Conservation (phyloP, 2,797 vertebrate species). For the Phalloptychus januarius region DNA sequence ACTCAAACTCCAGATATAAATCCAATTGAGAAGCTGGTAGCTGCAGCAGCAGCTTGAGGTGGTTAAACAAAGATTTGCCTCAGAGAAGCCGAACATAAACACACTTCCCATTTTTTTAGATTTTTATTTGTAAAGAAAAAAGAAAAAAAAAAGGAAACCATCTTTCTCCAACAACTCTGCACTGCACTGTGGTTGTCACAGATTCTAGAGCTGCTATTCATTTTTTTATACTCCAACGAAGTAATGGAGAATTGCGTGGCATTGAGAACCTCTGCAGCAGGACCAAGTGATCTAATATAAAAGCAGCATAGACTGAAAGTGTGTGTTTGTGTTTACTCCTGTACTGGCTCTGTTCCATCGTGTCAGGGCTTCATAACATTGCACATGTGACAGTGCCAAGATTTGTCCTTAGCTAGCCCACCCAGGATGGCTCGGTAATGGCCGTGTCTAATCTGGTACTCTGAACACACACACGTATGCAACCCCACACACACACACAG, state of each 20-base stretch:
- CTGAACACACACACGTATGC: not conserved
- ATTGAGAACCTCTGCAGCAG: constrained; percentile 23
- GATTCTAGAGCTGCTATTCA: not conserved
- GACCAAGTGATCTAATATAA: constrained; percentile 34
- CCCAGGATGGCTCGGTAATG: constrained; percentile 42
- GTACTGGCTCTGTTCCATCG: constrained; percentile 36
- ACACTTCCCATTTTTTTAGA: not conserved
- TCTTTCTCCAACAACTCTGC: not conserved
- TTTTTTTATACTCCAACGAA: not conserved
- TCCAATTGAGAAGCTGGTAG: not conserved
- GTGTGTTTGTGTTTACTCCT: constrained; percentile 36
- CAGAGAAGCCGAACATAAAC: not conserved
- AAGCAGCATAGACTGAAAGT: constrained; percentile 35
- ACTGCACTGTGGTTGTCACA: not conserved
- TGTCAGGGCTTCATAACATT: constrained; percentile 48
- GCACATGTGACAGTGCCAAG: constrained; percentile 50
- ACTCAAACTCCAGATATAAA: not conserved
- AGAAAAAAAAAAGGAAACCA: not conserved
- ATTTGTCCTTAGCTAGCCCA: constrained; percentile 54
- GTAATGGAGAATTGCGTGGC: constrained; percentile 13
- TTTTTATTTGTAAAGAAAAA: not conserved
- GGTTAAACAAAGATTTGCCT: not conserved
- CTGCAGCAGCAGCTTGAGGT: not conserved
- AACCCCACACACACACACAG: not conserved
- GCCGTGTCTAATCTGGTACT: constrained; percentile 23